phyloP scores from a whole-genome alignment of 2,113 vertebrate genomes.

The Phalacrocorax aristotelis region DNA sequence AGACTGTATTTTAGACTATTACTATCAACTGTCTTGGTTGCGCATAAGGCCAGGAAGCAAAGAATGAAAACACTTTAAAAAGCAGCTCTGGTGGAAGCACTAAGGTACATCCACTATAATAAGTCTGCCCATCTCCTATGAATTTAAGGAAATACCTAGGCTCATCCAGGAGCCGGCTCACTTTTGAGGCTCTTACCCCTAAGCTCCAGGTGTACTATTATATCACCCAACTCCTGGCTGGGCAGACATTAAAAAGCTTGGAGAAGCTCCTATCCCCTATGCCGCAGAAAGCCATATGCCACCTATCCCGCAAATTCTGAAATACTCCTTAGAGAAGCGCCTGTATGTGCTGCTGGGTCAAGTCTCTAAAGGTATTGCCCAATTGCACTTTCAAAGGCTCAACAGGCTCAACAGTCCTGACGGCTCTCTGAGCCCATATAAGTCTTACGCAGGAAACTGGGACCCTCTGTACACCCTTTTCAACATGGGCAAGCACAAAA shows the following conservation, averaged over 20 bases:
- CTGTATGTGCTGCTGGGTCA: neutral
- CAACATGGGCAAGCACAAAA: neutral
- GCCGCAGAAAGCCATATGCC: neutral
- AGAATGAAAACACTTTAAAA: neutral
- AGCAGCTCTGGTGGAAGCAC: neutral
- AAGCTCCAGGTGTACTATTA: neutral
- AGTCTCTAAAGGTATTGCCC: neutral
- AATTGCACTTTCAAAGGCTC: neutral
- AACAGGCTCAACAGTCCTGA: neutral
- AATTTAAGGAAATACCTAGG: neutral
- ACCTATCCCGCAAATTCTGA: neutral
- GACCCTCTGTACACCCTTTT: neutral
- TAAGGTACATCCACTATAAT: neutral
- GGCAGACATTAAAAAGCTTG: neutral
- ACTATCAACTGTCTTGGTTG: neutral
- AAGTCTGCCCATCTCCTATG: neutral
- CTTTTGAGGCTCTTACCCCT: neutral
- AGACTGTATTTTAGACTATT: neutral
- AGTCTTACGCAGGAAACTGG: fast-evolving
- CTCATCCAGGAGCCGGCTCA: neutral
- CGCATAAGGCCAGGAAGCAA: neutral
- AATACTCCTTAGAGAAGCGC: neutral
- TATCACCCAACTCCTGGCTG: neutral
- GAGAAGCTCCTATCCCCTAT: neutral
- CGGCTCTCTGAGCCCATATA: fast-evolving